Percentiles rank a stretch among this genome's conserved stretches.
Evolutionary conservation across 2,888 invertebrate species (phyloP).

Genomic region (Harpalus rubripes): DNA sequence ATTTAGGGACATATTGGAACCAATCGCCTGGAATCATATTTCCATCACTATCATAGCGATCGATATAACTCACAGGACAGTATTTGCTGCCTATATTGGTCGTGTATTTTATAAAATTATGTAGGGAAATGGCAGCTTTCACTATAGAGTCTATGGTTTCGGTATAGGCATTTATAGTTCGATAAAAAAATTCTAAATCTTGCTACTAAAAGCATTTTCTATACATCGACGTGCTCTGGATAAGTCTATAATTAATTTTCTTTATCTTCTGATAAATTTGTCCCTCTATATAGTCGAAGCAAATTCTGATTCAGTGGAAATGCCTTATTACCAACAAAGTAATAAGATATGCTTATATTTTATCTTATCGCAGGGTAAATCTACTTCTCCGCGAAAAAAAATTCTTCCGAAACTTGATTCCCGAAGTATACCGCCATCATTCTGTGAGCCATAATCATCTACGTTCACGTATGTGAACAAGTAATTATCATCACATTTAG

Average conservation of each 20-base stretch:
- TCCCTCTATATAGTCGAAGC: constrained; percentile 7
- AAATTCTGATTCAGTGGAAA: neutral
- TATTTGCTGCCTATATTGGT: neutral
- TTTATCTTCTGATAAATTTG: neutral
- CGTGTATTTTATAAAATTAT: constrained; percentile 32
- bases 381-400: constrained; percentile 28
- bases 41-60: neutral
- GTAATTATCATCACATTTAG: too few species aligned
- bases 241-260: neutral
- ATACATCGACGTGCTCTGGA: neutral
- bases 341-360: neutral
- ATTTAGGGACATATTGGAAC: neutral
- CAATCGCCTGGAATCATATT: neutral
- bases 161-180: neutral
- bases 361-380: constrained; percentile 36
- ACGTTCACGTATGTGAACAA: too few species aligned
- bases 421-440: constrained; percentile 70
- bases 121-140: neutral
- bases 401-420: constrained; percentile 34
- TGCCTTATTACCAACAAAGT: constrained; percentile 8
- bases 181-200: constrained; percentile 15
- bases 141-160: constrained; percentile 18
- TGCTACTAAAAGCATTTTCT: constrained; percentile 34
- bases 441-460: constrained; percentile 69
- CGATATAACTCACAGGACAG: neutral